Evolutionary conservation across 2,113 vertebrate species (phyloP).

Genomic region (Acanthisitta chloris): DNA sequence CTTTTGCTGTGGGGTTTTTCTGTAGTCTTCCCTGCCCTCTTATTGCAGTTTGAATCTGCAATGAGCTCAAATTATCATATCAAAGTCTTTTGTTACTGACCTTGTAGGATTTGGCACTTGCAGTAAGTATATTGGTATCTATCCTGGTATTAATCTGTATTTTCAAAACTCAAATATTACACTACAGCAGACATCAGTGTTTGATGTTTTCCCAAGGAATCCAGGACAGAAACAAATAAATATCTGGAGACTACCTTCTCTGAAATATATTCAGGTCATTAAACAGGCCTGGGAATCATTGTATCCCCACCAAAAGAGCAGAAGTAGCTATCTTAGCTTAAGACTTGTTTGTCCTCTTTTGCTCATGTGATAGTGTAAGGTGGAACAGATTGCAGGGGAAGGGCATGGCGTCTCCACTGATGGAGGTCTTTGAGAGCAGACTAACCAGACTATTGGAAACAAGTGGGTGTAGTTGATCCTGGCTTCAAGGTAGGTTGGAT

Average conservation of each 20-base stretch:
- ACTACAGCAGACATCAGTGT: neutral
- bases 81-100: conserved; percentile 50
- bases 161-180: conserved; percentile 7
- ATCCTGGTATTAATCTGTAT: conserved; percentile 34
- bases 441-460: neutral
- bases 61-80: conserved; percentile 52
- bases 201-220: conserved; percentile 42
- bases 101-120: conserved; percentile 53
- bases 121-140: conserved; percentile 39
- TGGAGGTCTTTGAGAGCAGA: neutral
- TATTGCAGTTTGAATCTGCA: conserved; percentile 51
- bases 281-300: neutral
- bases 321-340: neutral
- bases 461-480: neutral
- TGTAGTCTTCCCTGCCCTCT: conserved; percentile 61
- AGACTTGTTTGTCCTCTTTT: neutral
- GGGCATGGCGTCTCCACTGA: neutral
- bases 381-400: neutral
- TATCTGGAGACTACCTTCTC: conserved; percentile 8
- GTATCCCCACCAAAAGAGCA: neutral
- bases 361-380: neutral
- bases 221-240: neutral
- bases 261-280: neutral
- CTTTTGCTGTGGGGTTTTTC: conserved; percentile 53
- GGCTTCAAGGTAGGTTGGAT: neutral